Evolutionary conservation across 2,888 invertebrate species (phyloP), one percentile per base, ranked within the genome.

Genomic region (Heteropelma amictum): DNA sequence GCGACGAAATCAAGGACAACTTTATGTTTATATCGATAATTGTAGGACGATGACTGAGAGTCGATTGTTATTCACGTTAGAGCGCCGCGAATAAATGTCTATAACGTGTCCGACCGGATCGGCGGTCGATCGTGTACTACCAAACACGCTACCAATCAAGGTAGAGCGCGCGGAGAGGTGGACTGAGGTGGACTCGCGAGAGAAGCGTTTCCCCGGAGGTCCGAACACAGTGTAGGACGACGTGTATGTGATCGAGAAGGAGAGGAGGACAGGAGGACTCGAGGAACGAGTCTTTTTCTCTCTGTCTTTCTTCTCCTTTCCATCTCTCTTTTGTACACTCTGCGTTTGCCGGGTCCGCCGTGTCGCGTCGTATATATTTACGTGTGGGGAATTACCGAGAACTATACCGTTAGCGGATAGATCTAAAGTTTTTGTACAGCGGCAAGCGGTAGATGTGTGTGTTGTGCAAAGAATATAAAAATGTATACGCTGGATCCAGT

Each of bases 81-180:
- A 33, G 6, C 54, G 30, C n/a, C 0, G 3, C n/a, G 2, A 1
- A n/a, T 10, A 19, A 35, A 17, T 54, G 33, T 33, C 10, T 38
- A 12, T 40, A 40, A 12, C 58, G 5, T 35, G 58, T 30, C 68
- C 67, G 61, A 71, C 56, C 74, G 28, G 47, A 45, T 63, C 47
- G 73, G 77, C 75, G 70, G 75, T 14, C 72, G 77, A 77, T 76
- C 72, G 72, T 71, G 60, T 65, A 80, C 80, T 78, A 70, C 74
- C 79, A 65, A 75, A 76, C 79, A 79, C n/a, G n/a, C 78, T 81
- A 81, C 82, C 85, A 81, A 84, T 84, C 80, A 83, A 83, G 83
- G 83, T 65, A 69, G n/a, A n/a, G n/a, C n/a, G n/a, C n/a, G n/a
- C n/a, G n/a, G n/a, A n/a, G n/a, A n/a, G n/a, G n/a, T n/a, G 76